Evolutionary conservation across 92 coral and sea anemone species (phyloP), one percentile per base, ranked within the genome.

Genomic region (Montipora capitata): DNA sequence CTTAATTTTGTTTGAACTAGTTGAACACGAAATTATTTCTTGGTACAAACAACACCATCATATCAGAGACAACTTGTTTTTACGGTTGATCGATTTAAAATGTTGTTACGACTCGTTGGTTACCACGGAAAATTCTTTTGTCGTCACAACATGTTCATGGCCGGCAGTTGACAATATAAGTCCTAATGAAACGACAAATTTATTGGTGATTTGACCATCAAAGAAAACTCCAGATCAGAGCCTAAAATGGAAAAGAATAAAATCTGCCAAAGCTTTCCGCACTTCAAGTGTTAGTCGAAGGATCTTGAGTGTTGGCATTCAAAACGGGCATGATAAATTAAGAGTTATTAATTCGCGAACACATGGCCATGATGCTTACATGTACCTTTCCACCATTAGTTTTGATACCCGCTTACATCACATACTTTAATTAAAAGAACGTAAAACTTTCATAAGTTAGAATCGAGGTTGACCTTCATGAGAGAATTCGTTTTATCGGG

Each of bases 341-440:
- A 3, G 7, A 48, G 52, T 48, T 48, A 48, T 48, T 48, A 27
- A 4, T 73, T 73, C 59, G 39, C 5, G 15, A 18, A 81, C 85
- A 81, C 77, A 81, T 81, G 85, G 85, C 56, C 35, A 27, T 27
- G 35, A 27, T 27, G 1, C 35, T 27, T 27, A 27, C 1, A 27
- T 27, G 35, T 27, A 27, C 35, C 35, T 27, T 27, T 27, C 35
- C 73, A 14, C 54, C 13, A 44, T 73, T 54, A 54, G 5, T 56
- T 81, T 81, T 56, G 35, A 10, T 65, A 68, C 85, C 42, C 12
- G 41, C 3, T 41, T 51, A 54, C 52, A 49, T n/a, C 35, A 4
- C 40, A 44, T 5, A 16, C 59, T 73, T 73, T 7, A 73, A 40
- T 45, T 72, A n/a, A 39, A 52, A 16, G 15, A 40, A 52, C 68